Evolutionary conservation across 2,797 vertebrate genomes (phyloP).

Genomic region (Thunnus albacares): DNA sequence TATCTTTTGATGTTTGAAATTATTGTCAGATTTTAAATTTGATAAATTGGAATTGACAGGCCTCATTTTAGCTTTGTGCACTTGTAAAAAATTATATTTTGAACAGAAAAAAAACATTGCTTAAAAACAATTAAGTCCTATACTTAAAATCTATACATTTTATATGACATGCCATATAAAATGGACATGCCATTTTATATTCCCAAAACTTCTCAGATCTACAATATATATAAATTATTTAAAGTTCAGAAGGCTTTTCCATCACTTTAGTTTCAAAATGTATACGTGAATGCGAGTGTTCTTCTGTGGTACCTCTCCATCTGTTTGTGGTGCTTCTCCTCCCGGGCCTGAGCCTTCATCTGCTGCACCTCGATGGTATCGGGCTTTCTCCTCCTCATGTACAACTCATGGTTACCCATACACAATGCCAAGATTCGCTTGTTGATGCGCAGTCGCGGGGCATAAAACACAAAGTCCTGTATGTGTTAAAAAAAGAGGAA

Average conservation of each 20-base stretch:
- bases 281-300: neutral
- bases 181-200: neutral
- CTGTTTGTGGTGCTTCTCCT: constrained; percentile 99
- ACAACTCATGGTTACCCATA: constrained; percentile 98
- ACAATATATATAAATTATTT: neutral
- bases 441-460: constrained; percentile 97
- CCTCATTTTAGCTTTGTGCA: neutral
- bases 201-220: neutral
- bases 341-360: constrained; percentile 98
- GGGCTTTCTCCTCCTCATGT: constrained; percentile 97
- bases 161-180: neutral
- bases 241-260: neutral
- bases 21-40: neutral
- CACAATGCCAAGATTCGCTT: constrained; percentile 97
- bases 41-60: neutral
- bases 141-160: neutral
- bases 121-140: neutral
- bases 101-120: too few relatives aligned
- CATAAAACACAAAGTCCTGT: constrained; percentile 98
- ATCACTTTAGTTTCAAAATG: neutral
- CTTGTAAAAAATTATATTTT: too few relatives aligned
- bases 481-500: neutral
- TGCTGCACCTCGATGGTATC: constrained; percentile 99
- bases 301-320: constrained; percentile 90
- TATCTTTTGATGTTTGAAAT: too few relatives aligned